phyloP scores from a whole-genome alignment of 2,113 vertebrate species.

The Galbula dea region DNA sequence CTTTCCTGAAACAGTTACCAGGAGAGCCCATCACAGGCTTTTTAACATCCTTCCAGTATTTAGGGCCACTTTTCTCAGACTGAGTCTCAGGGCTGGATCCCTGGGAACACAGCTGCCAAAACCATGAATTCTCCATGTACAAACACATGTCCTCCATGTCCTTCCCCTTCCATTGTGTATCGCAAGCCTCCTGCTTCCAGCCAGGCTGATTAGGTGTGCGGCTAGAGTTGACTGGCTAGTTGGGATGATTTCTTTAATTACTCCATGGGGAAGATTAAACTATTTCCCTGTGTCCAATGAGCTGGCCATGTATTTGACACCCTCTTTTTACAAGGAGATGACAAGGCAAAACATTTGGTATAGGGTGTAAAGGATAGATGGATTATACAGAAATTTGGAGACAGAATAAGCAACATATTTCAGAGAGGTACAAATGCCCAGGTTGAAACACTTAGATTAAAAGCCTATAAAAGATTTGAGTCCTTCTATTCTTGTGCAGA shows the following conservation, averaged over 20 bases:
- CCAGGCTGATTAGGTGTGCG: constrained; percentile 28
- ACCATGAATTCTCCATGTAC: background rate
- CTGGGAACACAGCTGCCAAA: background rate
- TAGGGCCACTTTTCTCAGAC: background rate
- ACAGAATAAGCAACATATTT: background rate
- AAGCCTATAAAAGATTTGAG: background rate
- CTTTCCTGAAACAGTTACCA: background rate
- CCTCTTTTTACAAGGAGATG: constrained; percentile 56
- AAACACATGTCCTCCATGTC: background rate
- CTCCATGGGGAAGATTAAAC: constrained; percentile 13
- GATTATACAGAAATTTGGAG: constrained; percentile 40
- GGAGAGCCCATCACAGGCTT: background rate
- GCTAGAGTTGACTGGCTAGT: background rate
- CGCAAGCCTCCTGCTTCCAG: background rate
- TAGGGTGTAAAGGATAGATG: constrained; percentile 6
- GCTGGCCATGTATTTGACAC: constrained; percentile 16
- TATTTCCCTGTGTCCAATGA: constrained; percentile 20
- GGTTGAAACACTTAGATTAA: background rate
- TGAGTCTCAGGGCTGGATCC: background rate
- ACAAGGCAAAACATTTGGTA: constrained; percentile 43
- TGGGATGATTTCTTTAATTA: constrained; percentile 34
- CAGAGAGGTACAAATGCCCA: background rate
- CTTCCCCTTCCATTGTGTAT: background rate
- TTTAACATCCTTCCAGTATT: background rate
- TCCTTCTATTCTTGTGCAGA: background rate